Evolutionary conservation across 2,113 vertebrate species (phyloP), one percentile per base, ranked within the genome.

Genomic region (Elachura formosa): DNA sequence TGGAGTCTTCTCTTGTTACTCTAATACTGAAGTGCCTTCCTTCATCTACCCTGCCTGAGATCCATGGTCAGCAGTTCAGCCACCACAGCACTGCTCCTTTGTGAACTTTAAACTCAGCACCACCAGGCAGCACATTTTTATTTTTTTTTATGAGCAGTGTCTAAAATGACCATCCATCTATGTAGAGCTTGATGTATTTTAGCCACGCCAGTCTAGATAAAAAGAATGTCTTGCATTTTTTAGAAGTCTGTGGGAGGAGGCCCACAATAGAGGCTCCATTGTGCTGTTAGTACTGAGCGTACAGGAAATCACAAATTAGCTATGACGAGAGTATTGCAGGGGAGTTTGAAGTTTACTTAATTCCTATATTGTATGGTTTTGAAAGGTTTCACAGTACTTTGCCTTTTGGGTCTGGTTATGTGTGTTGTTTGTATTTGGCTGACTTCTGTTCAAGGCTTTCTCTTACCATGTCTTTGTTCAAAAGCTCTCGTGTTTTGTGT

Each of bases 241-340:
- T 56, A 58, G 94, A 92, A 84, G 90, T 90, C 89, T 94, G 94
- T 90, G 95, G 96, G 96, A 95, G 94, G 94, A 96, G 93, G 87
- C 68, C 87, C 56, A 95, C 90, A 95, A 96, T 95, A 97, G 95
- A 89, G 74, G 85, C 91, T 95, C 80, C 93, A 90, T 97, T 96
- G 95, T 97, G 25, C 92, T 91, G 51, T 74, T 90, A 55, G 92
- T 89, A 91, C 96, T 73, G 94, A 89, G 93, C 11, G 18, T 92
- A 95, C 95, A 97, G 96, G 95, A 96, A 97, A 95, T 97, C 86
- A 94, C 93, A 93, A 97, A 95, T 96, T 95, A 87, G 87, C 93
- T 90, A 76, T 93, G 93, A 95, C 43, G 86, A 80, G 82, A 28
- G 61, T 74, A 89, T 89, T 94, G 78, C 88, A 95, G 72, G 79